Evolutionary conservation across 2,113 vertebrate genomes (phyloP), one percentile per base, ranked within the genome.

Genomic region (Rhinolophus ferrumequinum): DNA sequence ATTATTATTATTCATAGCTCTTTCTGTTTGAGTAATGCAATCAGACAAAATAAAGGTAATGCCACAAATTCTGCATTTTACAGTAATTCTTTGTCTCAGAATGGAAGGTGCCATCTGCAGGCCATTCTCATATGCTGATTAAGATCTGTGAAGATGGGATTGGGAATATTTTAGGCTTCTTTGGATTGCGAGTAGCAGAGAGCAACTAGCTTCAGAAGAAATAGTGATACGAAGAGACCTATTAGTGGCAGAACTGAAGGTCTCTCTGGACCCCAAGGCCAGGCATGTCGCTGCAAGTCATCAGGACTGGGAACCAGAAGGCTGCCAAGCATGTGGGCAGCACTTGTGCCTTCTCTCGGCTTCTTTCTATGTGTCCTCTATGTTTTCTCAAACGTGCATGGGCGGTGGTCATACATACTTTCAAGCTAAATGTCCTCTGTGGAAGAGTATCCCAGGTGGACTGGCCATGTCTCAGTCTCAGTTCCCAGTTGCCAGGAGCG

Each of bases 31-130:
- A 97, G 97, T 97, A 97, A 96, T 97, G 96, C 73, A 97, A 95
- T 97, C 97, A 97, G 89, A 93, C 94, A 95, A 97, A 97, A 97
- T 96, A 97, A 97, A 97, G 95, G 93, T 95, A 76, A 64, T 76
- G 76, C 69, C 84, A 79, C 91, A 72, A 38, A 94, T 93, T 90
- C 22, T 12, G 72, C 54, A 18, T 69, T 91, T 82, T 52, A 4
- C 47, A 44, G 9, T 73, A 60, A 70, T 82, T 92, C 85, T 92
- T 97, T 90, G 93, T 92, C 86, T 94, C 60, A 35, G 44, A 75
- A 87, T 54, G 35, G 52, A 81, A 97, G 84, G 92, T 94, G 70
- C 95, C 94, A 75, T 56, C 80, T 81, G 24, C 83, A 73, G 83
- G 80, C 16, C 52, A 3, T 50, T 69, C 79, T 73, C 47, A 54